Evolutionary conservation across 2,888 invertebrate species (phyloP), one percentile per base, ranked within the genome.

Genomic region (Coleophora flavipennella): DNA sequence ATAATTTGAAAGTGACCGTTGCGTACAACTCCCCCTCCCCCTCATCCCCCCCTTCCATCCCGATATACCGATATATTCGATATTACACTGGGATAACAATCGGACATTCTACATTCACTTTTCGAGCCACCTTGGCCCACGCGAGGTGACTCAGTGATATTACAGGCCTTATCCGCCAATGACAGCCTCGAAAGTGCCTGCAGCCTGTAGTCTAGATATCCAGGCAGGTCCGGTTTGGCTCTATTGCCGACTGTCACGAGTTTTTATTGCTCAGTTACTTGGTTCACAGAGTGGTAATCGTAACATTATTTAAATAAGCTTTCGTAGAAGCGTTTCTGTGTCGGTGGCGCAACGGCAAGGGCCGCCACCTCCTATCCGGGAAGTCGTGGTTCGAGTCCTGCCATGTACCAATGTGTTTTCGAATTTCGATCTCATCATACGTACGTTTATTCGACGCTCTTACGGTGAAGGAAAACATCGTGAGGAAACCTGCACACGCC

Each of bases 91-190:
- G 11, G 66, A 67, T 70, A 66, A 68, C 62, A 67, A 66, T 70
- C 64, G 50, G 45, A 52, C 56, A 67, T 67, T 70, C 68, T 74
- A 77, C 83, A 79, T 81, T 83, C 81, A 78, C 79, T 78, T 70
- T 57, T 57, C 53, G 42, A 59, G 62, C 62, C 60, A 68, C 79
- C 80, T 83, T 81, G 80, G 76, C 76, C 79, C 71, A 75, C 66
- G 72, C 83, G 74, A 80, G 76, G 81, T 77, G 74, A 76, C 72
- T 76, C 69, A 75, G 75, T 78, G 70, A 72, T 77, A 76, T 77
- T 75, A 72, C 70, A 72, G 66, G 57, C 60, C 57, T 59, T 69
- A 70, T 57, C 78, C 78, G 57, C 78, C 78, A 79, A 77, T 77
- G 70, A 72, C 70, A 58, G 64, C 60, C 60, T 68, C 59, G 79